A percentile compares a stretch with the other conserved stretches of the same genome.
These are phyloP conservation scores for Ceratitis capitata DNA, from an alignment of 1,140 invertebrate genomes.

Conservation along the genomic window DNA sequence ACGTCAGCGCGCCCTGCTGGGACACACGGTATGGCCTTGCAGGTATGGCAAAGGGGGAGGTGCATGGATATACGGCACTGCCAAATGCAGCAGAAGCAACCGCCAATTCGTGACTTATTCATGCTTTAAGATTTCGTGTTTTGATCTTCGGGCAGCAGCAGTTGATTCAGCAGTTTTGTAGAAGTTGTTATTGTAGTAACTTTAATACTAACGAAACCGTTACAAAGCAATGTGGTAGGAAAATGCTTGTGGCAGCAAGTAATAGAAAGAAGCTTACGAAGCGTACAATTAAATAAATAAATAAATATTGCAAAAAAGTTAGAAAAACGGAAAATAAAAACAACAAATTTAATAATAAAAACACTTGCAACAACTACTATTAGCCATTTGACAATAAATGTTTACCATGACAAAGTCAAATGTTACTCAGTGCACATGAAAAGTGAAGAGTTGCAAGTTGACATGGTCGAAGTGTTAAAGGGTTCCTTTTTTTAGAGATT, in stretches of 20 bases:
- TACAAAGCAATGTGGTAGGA: not conserved
- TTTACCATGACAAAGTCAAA: slow-evolving; percentile 3
- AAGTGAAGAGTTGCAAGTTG: not conserved
- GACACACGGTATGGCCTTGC: slow-evolving; percentile 16
- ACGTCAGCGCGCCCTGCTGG: not conserved
- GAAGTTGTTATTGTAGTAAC: not conserved
- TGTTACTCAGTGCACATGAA: not conserved
- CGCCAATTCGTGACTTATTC: slow-evolving; percentile 2
- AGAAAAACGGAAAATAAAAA: not conserved
- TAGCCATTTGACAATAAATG: not conserved
- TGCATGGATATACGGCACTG: too few relatives aligned
- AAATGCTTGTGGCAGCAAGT: not conserved
- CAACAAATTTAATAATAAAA: not conserved
- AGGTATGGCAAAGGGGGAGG: not conserved
- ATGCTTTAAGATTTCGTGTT: not conserved
- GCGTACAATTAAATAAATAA: not conserved
- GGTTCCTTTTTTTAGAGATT: too few relatives aligned
- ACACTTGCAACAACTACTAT: not conserved
- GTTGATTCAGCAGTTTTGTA: not conserved
- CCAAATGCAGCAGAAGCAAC: not conserved
- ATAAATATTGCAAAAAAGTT: not conserved
- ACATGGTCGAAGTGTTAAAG: not conserved
- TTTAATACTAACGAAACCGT: not conserved
- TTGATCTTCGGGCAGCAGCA: not conserved
- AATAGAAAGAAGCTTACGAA: too few relatives aligned